Percentiles rank a stretch among this genome's conserved stretches.
phyloP scores from a whole-genome alignment of 2,888 invertebrate genomes.

The Ectobius pallidus region DNA sequence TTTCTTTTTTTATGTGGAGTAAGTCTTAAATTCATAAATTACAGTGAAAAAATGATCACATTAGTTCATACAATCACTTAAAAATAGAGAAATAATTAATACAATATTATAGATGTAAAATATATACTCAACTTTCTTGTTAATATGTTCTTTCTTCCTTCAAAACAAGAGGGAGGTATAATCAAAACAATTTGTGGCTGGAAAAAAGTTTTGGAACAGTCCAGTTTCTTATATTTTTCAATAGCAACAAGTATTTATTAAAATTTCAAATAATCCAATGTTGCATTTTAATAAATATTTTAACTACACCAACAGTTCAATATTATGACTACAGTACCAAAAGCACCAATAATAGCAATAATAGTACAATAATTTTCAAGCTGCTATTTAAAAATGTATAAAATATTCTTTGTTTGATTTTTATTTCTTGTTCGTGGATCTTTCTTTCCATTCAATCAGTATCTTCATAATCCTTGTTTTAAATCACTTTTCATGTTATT shows the following conservation, averaged over 20 bases:
- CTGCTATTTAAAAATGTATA: constrained; percentile 27
- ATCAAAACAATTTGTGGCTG: not conserved
- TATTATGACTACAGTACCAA: constrained; percentile 21
- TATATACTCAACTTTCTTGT: not conserved
- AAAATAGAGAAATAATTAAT: not conserved
- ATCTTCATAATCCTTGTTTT: not conserved
- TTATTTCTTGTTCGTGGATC: not conserved
- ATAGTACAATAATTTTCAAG: constrained; percentile 21
- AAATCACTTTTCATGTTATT: not conserved
- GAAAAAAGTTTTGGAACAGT: constrained; percentile 18
- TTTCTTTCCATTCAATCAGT: not conserved
- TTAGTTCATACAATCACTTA: not conserved
- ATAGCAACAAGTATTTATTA: not conserved
- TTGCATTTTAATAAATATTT: constrained; percentile 20
- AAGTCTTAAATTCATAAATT: not conserved
- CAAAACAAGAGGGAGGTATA: not conserved
- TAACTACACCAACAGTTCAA: constrained; percentile 24
- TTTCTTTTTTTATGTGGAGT: not conserved
- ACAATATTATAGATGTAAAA: not conserved
- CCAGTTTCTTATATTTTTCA: constrained; percentile 1
- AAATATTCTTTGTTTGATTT: constrained; percentile 22
- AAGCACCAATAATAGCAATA: constrained; percentile 23
- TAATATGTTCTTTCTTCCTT: not conserved
- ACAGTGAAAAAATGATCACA: not conserved
- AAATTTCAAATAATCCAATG: constrained; percentile 2